Conservation (phyloP, 1,140 invertebrate genomes). For the Tetramorium parvispinum region DNA sequence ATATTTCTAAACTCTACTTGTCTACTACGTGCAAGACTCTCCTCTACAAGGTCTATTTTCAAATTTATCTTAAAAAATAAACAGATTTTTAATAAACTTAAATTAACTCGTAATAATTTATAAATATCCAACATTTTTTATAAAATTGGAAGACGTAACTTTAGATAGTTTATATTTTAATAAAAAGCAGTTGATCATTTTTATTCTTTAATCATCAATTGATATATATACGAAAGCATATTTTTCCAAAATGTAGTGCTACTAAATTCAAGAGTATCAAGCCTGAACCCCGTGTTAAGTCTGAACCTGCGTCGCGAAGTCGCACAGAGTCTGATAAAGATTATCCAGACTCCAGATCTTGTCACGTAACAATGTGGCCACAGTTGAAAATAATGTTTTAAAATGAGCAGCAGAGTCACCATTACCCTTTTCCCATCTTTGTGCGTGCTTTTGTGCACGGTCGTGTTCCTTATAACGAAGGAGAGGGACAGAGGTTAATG, state of each 20-base stretch:
- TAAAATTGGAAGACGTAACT: background rate
- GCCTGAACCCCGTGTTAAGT: background rate
- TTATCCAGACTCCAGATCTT: slow-evolving; percentile 14
- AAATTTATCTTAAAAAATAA: background rate
- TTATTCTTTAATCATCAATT: background rate
- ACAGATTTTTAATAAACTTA: background rate
- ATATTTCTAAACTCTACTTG: background rate
- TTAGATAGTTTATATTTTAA: background rate
- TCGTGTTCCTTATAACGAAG: slow-evolving; percentile 46
- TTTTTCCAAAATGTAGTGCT: background rate
- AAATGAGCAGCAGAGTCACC: background rate
- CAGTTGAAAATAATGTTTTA: slow-evolving; percentile 10
- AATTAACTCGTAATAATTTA: background rate
- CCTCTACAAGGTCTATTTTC: background rate
- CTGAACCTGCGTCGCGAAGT: background rate
- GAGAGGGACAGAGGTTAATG: slow-evolving; percentile 60
- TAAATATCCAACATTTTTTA: background rate
- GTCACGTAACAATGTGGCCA: background rate
- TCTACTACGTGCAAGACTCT: background rate
- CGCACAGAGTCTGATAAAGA: background rate
- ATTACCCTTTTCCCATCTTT: slow-evolving; percentile 36
- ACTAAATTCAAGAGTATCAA: background rate
- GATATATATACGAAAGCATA: background rate
- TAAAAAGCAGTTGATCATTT: background rate
- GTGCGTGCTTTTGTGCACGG: slow-evolving; percentile 38